phyloP scores from a whole-genome alignment of 2,113 vertebrate genomes.

The Neodon shergylaensis region DNA sequence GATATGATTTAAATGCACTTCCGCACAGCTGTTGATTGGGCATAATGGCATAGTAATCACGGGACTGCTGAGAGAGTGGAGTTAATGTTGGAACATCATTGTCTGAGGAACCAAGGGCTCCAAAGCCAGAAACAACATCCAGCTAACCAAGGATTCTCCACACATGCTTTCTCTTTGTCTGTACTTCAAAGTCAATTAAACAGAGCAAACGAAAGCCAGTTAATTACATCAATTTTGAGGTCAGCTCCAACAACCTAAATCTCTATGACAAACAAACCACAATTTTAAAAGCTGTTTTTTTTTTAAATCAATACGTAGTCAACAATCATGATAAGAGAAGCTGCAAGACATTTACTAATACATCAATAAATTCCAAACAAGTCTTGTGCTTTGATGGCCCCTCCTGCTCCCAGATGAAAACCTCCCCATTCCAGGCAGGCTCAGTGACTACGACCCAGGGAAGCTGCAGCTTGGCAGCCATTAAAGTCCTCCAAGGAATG shows the following conservation, averaged over 20 bases:
- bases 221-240: slow-evolving; percentile 71
- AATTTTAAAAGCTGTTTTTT: slow-evolving; percentile 71
- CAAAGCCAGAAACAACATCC: slow-evolving; percentile 21
- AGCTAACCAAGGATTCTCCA: slow-evolving; percentile 44
- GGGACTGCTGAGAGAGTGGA: slow-evolving; percentile 53
- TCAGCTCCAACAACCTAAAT: slow-evolving; percentile 51
- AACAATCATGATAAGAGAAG: slow-evolving; percentile 22
- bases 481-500: not conserved
- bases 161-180: not conserved
- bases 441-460: not conserved
- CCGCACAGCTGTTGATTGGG: slow-evolving; percentile 64
- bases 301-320: slow-evolving; percentile 54
- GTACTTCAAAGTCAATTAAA: slow-evolving; percentile 43
- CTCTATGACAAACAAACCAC: slow-evolving; percentile 61
- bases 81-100: slow-evolving; percentile 52
- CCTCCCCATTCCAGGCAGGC: not conserved
- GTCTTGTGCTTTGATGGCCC: slow-evolving; percentile 27
- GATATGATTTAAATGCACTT: slow-evolving; percentile 74
- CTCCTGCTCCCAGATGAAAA: not conserved
- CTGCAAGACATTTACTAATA: not conserved
- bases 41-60: slow-evolving; percentile 62
- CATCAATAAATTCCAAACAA: slow-evolving; percentile 16
- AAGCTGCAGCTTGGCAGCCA: not conserved
- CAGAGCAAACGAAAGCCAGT: slow-evolving; percentile 49
- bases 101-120: slow-evolving; percentile 58